phyloP scores from a whole-genome alignment of 1,140 invertebrate genomes.

The Heliothis virescens region DNA sequence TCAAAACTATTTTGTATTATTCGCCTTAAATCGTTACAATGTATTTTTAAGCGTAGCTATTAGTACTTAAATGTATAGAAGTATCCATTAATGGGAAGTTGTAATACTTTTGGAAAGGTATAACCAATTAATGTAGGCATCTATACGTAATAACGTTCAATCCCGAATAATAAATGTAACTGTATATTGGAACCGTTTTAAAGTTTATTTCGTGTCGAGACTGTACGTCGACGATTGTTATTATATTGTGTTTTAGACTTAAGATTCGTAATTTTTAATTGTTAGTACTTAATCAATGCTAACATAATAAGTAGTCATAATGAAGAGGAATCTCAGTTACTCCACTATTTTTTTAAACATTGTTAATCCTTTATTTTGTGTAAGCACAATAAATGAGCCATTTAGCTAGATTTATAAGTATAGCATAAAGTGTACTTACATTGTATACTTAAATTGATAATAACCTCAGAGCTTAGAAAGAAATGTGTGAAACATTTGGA shows the following conservation, averaged over 20 bases:
- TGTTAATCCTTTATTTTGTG: slow-evolving; percentile 52
- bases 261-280: slow-evolving; percentile 34
- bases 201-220: slow-evolving; percentile 12
- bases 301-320: slow-evolving; percentile 45
- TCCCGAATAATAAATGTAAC: background rate
- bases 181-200: slow-evolving; percentile 8
- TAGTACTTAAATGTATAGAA: slow-evolving; percentile 5
- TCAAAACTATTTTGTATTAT: slow-evolving; percentile 10
- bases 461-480: slow-evolving; percentile 69
- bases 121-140: background rate
- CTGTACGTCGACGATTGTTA: slow-evolving; percentile 14
- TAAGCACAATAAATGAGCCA: slow-evolving; percentile 61
- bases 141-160: background rate
- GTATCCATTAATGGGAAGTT: background rate
- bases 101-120: background rate
- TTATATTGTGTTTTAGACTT: slow-evolving; percentile 23
- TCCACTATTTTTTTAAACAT: slow-evolving; percentile 60
- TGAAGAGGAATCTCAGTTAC: slow-evolving; percentile 55
- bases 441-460: slow-evolving; percentile 67
- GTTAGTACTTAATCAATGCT: slow-evolving; percentile 47
- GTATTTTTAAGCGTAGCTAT: slow-evolving; percentile 20
- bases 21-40: slow-evolving; percentile 19
- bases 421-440: slow-evolving; percentile 42
- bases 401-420: slow-evolving; percentile 59
- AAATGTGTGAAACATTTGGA: slow-evolving; percentile 48